Evolutionary conservation across 2,888 invertebrate genomes (phyloP).

Genomic region (Daptonema setosum): DNA sequence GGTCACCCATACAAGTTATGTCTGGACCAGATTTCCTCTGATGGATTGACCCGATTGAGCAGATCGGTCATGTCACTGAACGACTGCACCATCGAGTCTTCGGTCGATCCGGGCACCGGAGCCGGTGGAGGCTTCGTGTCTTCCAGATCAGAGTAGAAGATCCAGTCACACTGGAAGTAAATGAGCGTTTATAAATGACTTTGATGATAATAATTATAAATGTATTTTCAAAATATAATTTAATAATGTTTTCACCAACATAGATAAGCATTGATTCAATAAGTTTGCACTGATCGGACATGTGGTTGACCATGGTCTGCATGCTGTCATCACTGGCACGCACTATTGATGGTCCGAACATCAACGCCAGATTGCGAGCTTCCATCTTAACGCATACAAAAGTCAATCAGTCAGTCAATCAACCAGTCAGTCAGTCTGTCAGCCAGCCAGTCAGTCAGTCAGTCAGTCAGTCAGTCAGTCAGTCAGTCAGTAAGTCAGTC

Average conservation of each 20-base stretch:
- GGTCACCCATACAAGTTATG: too few species aligned
- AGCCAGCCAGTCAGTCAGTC: too few species aligned
- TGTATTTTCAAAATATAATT: too few species aligned
- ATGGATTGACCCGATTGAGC: slow-evolving; percentile 15
- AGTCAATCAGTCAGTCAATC: too few species aligned
- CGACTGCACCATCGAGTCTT: slow-evolving; percentile 11
- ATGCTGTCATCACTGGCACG: slow-evolving; percentile 68
- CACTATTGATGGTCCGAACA: slow-evolving; percentile 77
- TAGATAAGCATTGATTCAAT: slow-evolving; percentile 66
- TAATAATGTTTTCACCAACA: too few species aligned
- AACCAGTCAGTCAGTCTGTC: too few species aligned
- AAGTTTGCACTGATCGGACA: slow-evolving; percentile 83
- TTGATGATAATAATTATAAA: too few species aligned
- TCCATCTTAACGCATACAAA: slow-evolving; percentile 56
- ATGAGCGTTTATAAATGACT: too few species aligned
- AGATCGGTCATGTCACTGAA: slow-evolving; percentile 21
- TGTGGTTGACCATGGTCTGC: slow-evolving; percentile 66
- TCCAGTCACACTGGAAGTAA: slow-evolving; percentile 16
- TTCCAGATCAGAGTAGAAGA: slow-evolving; percentile 10
- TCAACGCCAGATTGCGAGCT: slow-evolving; percentile 66
- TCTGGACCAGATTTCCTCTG: neutral
- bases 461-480: too few species aligned
- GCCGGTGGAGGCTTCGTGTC: neutral
- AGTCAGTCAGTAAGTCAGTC: too few species aligned
- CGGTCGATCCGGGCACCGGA: neutral